Base-by-base conservation (phyloP, 2,797 vertebrate species). In the Gallirallus australis region DNA sequence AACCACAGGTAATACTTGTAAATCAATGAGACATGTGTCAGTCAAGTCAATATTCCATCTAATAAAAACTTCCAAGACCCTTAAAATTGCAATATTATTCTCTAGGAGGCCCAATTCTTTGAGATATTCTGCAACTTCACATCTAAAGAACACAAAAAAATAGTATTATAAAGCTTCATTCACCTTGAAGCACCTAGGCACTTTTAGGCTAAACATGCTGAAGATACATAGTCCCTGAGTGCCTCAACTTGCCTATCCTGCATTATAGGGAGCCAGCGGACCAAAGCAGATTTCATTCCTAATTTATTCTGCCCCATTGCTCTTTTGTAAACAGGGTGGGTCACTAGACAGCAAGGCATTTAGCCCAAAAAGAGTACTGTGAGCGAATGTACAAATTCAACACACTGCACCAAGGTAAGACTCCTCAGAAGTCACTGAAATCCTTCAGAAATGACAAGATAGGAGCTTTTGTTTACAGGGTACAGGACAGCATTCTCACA, bases 311-410 rank as follows among this genome's bases (percentile, higher is more conserved):
- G 88, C 92, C 68, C 93, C 28, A 0, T 75, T 60, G 35, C 78
- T 95, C 54, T 91, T 82, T 75, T 90, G 69, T 85, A 90, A 96
- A 91, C 61, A 90, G 78, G 45, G 48, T 3, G 19, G 68, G 76
- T 89, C 93, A 95, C 88, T 86, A 48, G 72, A 90, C 48, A 96
- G 78, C 72, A 82, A 91, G 24, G 40, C 82, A 81, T 90, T 96
- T 87, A 92, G 72, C 69, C 75, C 81, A 86, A 85, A 89, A 78
- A 82, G 40, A 77, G 37, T 40, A 72, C 12, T 80, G 54, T 87
- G 71, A 75, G 30, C 28, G 31, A 77, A 89, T 66, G 40, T 37
- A 64, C 56, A 95, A 93, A 90, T 77, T 87, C 68, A 71, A 47
- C 48, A 45, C 17, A 24, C 68, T 52, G 33, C 28, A 65, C 54